Evolutionary conservation across 2,797 vertebrate species (phyloP).

Genomic region (Tadarida brasiliensis): DNA sequence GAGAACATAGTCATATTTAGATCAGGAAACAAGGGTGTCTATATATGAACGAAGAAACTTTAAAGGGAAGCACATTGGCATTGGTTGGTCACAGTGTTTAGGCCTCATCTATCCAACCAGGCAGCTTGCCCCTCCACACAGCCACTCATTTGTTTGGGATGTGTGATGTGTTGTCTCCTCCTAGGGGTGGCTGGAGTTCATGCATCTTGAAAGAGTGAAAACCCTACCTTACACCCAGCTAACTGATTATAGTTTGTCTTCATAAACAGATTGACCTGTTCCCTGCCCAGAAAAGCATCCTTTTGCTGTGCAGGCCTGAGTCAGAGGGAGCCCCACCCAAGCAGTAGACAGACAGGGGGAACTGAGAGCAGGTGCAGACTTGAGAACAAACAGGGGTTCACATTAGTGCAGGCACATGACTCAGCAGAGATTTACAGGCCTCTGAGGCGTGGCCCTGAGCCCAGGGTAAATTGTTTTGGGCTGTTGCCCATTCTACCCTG

Average conservation of each 20-base stretch:
- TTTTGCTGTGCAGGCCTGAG: constrained; percentile 57
- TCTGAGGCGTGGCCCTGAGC: constrained; percentile 68
- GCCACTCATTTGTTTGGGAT: neutral
- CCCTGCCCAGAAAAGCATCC: constrained; percentile 33
- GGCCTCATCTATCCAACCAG: neutral
- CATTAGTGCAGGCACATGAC: constrained; percentile 73
- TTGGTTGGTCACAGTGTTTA: neutral
- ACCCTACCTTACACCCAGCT: neutral
- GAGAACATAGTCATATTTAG: constrained; percentile 5
- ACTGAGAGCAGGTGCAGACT: constrained; percentile 82
- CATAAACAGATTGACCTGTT: constrained; percentile 66
- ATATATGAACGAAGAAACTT: constrained; percentile 6
- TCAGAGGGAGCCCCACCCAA: constrained; percentile 66
- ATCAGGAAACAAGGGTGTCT: constrained; percentile 14
- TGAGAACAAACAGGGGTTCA: constrained; percentile 71
- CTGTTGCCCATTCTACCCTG: constrained; percentile 69
- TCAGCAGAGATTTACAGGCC: constrained; percentile 73
- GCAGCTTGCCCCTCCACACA: neutral
- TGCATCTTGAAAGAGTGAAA: constrained; percentile 72
- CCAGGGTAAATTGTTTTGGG: constrained; percentile 45
- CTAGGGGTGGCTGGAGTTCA: constrained; percentile 83
- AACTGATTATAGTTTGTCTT: constrained; percentile 57
- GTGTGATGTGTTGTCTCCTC: constrained; percentile 86
- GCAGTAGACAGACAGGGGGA: constrained; percentile 19
- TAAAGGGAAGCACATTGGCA: constrained; percentile 19